Evolutionary conservation across 35 echinoderm and acorn worm genomes (phyloP), one percentile per base, ranked within the genome.

Genomic region (Patiria miniata): DNA sequence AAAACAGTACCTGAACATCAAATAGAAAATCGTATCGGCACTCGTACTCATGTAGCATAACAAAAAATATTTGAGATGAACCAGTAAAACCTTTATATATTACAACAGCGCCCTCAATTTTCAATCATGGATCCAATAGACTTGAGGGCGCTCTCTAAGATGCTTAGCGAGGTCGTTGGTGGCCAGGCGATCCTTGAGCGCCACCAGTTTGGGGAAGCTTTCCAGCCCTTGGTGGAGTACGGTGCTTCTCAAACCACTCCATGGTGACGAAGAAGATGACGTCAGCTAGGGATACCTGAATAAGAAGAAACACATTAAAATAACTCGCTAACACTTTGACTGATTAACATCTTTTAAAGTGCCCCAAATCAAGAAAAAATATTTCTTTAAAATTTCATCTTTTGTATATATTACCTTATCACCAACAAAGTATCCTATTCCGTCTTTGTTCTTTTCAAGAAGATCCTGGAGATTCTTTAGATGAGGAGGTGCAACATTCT

Each of bases 371-470:
- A n/a, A n/a, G n/a, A n/a, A n/a, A n/a, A n/a, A n/a, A n/a, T n/a
- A n/a, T n/a, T n/a, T n/a, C n/a, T n/a, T n/a, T n/a, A n/a, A n/a
- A n/a, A n/a, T n/a, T n/a, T n/a, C n/a, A n/a, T n/a, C n/a, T n/a
- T n/a, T n/a, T n/a, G n/a, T n/a, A n/a, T n/a, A n/a, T n/a, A n/a
- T 69, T 59, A 88, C 86, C 86, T 50, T 81, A 38, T 81, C 56
- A 26, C 86, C 86, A 1, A 88, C 54, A 42, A 88, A 88, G 78
- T 80, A 38, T 8, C 77, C 53, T 14, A 29, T 78, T 0, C 86
- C 86, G 4, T 29, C 78, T 23, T 79, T 82, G 50, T 82, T 82
- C 51, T 55, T 22, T 21, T 38, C 29, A 8, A 88, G 37, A 7
- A 80, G 52, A 17, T 79, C 32, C 2, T 81, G 33, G 34, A 88